These are phyloP conservation scores for Pyrocoelia pectoralis DNA, from an alignment of 2,888 invertebrate genomes.

Conservation along the genomic window DNA sequence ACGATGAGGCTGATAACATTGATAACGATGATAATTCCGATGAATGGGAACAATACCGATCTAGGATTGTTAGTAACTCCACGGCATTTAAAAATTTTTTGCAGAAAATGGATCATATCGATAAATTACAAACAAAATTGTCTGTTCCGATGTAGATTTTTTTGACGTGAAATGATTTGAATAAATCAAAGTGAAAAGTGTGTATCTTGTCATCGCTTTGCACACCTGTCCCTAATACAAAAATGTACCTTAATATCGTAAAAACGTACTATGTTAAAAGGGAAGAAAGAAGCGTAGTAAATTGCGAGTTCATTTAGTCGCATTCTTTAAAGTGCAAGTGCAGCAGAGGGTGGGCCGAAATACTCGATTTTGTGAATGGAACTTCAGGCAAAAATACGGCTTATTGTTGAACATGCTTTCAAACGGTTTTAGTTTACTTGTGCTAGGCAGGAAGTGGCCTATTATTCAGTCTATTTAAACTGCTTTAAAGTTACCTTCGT, in stretches of 20 bases:
- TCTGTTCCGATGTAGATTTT: not conserved
- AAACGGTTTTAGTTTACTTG: constrained; percentile 33
- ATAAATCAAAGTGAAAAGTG: not conserved
- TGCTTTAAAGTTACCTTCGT: constrained; percentile 33
- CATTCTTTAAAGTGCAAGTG: constrained; percentile 33
- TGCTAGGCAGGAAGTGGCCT: constrained; percentile 43
- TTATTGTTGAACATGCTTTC: constrained; percentile 34
- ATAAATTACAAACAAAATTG: constrained; percentile 9
- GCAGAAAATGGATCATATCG: constrained; percentile 35
- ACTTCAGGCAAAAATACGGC: constrained; percentile 27
- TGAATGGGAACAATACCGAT: constrained; percentile 35
- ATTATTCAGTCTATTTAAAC: constrained; percentile 44
- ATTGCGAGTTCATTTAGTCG: constrained; percentile 36
- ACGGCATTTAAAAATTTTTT: constrained; percentile 52
- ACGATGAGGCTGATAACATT: no score
- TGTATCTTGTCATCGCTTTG: constrained; percentile 1
- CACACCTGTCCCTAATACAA: constrained; percentile 20
- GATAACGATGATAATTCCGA: constrained; percentile 27
- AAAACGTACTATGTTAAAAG: constrained; percentile 24
- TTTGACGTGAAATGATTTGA: not conserved
- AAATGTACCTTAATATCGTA: constrained; percentile 11
- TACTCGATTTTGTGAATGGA: constrained; percentile 38
- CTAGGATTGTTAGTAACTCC: constrained; percentile 51
- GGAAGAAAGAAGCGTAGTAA: constrained; percentile 34
- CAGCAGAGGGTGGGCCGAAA: constrained; percentile 33